phyloP scores from a whole-genome alignment of 2,888 invertebrate species.

The Periphyllus acericola region DNA sequence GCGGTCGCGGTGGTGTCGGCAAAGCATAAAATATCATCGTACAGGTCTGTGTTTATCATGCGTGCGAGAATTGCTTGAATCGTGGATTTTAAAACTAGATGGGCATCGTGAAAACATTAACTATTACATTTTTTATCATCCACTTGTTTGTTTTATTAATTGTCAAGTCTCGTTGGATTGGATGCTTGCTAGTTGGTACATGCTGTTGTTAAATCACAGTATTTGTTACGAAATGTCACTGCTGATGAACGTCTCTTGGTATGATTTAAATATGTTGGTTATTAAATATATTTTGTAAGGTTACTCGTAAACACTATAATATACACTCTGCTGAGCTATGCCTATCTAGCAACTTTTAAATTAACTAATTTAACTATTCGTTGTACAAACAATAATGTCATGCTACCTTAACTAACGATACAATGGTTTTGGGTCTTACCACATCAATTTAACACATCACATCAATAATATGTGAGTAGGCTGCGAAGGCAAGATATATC shows the following conservation, averaged over 20 bases:
- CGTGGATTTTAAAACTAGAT: neutral
- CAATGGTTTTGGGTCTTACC: neutral
- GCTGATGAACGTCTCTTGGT: neutral
- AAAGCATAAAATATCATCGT: neutral
- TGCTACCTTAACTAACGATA: neutral
- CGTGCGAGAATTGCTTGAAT: neutral
- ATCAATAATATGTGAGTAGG: conserved; percentile 10
- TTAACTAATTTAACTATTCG: neutral
- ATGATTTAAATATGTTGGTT: neutral
- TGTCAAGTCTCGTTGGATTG: neutral
- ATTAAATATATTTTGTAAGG: neutral
- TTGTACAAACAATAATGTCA: neutral
- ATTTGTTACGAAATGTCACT: neutral
- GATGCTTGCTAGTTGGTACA: neutral
- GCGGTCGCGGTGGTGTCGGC: neutral
- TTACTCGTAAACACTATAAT: neutral
- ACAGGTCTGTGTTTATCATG: neutral
- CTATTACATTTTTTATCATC: neutral
- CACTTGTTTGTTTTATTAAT: neutral
- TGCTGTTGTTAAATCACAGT: neutral
- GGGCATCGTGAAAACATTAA: neutral
- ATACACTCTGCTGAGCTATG: neutral
- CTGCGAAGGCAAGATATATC: neutral
- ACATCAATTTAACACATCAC: conserved; percentile 7
- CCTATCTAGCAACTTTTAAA: neutral